Conservation (phyloP, 53 echinoderm and acorn worm species). For the Stichopus horrens region DNA sequence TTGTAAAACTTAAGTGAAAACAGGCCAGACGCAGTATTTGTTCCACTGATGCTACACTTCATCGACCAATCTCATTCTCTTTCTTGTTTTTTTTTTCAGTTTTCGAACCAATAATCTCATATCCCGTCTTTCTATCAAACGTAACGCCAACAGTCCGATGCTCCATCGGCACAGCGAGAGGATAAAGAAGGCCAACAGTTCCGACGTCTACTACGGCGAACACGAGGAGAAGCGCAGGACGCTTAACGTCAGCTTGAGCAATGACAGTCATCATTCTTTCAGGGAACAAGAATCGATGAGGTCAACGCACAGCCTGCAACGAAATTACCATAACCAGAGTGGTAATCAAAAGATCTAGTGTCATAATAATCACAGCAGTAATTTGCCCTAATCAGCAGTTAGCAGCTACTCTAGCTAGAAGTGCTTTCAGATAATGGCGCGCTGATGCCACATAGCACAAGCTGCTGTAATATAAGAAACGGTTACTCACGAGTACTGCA, state of each 20-base stretch:
- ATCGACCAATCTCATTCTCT: background rate
- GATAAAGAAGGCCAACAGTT: constrained; percentile 64
- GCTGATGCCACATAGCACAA: too few relatives aligned
- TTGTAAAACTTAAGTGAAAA: too few relatives aligned
- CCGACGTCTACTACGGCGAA: constrained; percentile 66
- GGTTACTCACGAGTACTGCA: too few relatives aligned
- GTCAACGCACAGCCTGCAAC: constrained; percentile 62
- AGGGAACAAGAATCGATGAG: constrained; percentile 83
- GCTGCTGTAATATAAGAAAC: too few relatives aligned
- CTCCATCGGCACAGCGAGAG: constrained; percentile 91
- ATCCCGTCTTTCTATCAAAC: constrained; percentile 93
- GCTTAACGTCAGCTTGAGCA: constrained; percentile 61
- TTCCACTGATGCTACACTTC: background rate
- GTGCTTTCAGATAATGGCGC: too few relatives aligned
- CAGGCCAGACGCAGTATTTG: too few relatives aligned
- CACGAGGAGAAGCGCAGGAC: constrained; percentile 80
- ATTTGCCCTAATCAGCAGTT: too few relatives aligned
- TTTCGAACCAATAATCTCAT: constrained; percentile 94
- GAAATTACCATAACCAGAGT: constrained; percentile 43
- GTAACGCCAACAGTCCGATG: constrained; percentile 80
- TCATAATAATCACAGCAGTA: too few relatives aligned
- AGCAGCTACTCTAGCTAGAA: too few relatives aligned
- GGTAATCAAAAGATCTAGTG: constrained; percentile 4
- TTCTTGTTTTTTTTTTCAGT: constrained; percentile 52
- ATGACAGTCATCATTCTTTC: constrained; percentile 59